Conservation (phyloP, 2,888 invertebrate species). For the Andricus quercusramuli region DNA sequence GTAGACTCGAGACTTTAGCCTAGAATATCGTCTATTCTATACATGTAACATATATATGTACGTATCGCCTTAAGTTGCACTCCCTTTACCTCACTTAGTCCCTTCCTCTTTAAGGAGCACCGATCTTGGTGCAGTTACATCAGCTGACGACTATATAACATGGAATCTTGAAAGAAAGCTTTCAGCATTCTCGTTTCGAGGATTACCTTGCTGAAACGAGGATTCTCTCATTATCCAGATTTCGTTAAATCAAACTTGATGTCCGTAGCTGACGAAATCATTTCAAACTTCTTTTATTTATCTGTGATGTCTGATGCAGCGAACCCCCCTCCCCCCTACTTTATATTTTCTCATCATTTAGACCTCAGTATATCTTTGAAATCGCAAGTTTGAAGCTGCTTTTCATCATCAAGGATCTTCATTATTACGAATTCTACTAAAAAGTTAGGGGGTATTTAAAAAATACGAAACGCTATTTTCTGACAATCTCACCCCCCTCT, state of each 20-base stretch:
- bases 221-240: constrained; percentile 26
- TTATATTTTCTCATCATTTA: constrained; percentile 29
- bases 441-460: too few relatives aligned
- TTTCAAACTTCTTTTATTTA: constrained; percentile 28
- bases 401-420: not conserved
- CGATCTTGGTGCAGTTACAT: constrained; percentile 56
- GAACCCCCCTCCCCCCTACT: not conserved
- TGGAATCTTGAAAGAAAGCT: constrained; percentile 19
- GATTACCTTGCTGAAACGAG: constrained; percentile 24
- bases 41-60: not conserved
- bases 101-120: constrained; percentile 67
- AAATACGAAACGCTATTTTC: too few relatives aligned
- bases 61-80: constrained; percentile 48
- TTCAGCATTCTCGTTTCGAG: constrained; percentile 27
- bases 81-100: constrained; percentile 48
- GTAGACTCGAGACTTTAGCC: not conserved
- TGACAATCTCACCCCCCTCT: too few relatives aligned
- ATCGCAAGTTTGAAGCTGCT: not conserved
- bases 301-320: not conserved
- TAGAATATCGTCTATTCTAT: not conserved
- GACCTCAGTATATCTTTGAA: not conserved
- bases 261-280: not conserved
- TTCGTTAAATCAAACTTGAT: constrained; percentile 20
- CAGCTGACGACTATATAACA: constrained; percentile 58
- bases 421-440: too few relatives aligned